These are phyloP conservation scores for Hyposmocoma kahamanoa DNA, from an alignment of 1,140 invertebrate species.

Conservation along the genomic window DNA sequence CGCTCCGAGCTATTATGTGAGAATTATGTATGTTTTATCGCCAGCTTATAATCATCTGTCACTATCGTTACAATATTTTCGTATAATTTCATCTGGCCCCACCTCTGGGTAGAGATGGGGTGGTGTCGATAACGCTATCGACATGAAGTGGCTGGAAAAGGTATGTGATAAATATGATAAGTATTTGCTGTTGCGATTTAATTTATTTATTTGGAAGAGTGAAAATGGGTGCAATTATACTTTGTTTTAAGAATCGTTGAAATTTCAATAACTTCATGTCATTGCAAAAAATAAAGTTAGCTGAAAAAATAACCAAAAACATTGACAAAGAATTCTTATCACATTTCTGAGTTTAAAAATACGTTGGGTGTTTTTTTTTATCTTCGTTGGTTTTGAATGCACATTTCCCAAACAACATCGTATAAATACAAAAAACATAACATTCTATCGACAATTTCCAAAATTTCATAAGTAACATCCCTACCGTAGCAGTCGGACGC, in stretches of 20 bases:
- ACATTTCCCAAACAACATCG: not conserved
- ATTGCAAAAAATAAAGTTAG: not conserved
- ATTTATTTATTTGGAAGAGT: not conserved
- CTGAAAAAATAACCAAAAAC: not conserved
- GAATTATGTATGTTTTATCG: slow-evolving; percentile 74
- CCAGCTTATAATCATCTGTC: slow-evolving; percentile 73
- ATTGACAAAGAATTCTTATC: not conserved
- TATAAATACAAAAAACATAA: not conserved
- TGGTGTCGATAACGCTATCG: slow-evolving; percentile 10
- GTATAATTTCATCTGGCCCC: slow-evolving; percentile 64
- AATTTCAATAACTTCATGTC: not conserved
- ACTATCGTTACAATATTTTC: slow-evolving; percentile 71
- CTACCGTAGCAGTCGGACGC: slow-evolving; percentile 37
- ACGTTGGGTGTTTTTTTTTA: not conserved
- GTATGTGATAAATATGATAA: too few relatives aligned
- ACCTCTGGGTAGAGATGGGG: slow-evolving; percentile 41
- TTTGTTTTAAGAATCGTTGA: not conserved
- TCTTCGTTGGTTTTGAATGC: not conserved
- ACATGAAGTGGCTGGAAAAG: too few relatives aligned
- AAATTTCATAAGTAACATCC: slow-evolving; percentile 19
- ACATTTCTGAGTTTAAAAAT: not conserved
- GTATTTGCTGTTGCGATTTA: too few relatives aligned
- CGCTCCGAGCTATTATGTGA: slow-evolving; percentile 54
- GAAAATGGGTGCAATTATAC: not conserved
- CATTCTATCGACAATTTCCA: slow-evolving; percentile 30